Evolutionary conservation across 2,888 invertebrate species (phyloP), one percentile per base, ranked within the genome.

Genomic region (Noctuana brunneofusca): DNA sequence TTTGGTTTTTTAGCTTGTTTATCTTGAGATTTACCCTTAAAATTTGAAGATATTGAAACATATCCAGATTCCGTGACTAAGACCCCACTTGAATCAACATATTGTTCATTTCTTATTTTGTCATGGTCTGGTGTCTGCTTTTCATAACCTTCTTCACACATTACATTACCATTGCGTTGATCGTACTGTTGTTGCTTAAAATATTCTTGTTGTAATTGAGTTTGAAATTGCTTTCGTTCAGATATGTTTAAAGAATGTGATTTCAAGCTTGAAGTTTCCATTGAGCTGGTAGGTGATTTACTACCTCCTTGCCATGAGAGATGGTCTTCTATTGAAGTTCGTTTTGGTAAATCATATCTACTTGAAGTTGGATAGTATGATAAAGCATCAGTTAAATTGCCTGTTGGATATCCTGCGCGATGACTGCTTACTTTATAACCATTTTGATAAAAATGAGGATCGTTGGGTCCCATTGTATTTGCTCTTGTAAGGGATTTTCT

Each of bases 351-450:
- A 55, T 94, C 94, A 70, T 94, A 94, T 67, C 94, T 84, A 56
- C 92, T 93, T 35, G 94, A 95, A 1, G 95, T 95, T 1, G 96
- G 96, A 81, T 97, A 97, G 72, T 96, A 97, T 0, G 95, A 95
- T 6, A 97, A 86, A 12, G 96, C 96, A 79, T 97, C 96, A 0
- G 96, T 96, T 22, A 97, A 92, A 77, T 93, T 94, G 3, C 95
- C 94, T 1, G 94, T 93, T 43, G 95, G 95, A 74, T 95, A 95
- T 86, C 94, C 94, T 32, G 93, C 91, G 62, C 95, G 92, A 74
- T 94, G 94, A 83, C 93, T 92, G 1, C 93, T 92, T 43, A 89
- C 87, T 84, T 95, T 95, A 75, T 94, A 95, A 58, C 95, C 95
- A 73, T 95, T 94, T 93, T 75, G 93, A 77, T 77, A 94, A 79